phyloP scores from a whole-genome alignment of 2,113 vertebrate genomes.

The Paratilapia polleni region DNA sequence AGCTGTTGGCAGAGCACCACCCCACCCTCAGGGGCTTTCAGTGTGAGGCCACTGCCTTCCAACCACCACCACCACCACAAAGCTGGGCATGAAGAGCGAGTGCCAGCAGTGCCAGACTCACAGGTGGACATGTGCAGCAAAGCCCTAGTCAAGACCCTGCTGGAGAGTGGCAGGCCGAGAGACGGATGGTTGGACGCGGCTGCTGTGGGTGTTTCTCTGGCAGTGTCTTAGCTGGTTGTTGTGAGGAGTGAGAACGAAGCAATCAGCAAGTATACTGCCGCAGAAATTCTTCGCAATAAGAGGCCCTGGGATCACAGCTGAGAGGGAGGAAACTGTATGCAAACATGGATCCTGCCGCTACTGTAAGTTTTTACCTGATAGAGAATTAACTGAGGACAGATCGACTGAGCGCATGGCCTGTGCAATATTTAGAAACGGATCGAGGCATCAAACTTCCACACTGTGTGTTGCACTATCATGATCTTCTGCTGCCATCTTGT shows the following conservation, averaged over 20 bases:
- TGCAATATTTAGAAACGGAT: constrained; percentile 25
- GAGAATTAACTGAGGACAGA: constrained; percentile 13
- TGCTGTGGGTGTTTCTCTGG: constrained; percentile 99
- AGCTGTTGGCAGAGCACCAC: constrained; percentile 9
- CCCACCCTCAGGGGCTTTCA: neutral
- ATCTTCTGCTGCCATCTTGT: constrained; percentile 74
- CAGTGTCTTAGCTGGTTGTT: constrained; percentile 99
- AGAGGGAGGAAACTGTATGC: neutral
- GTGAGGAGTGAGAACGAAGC: constrained; percentile 94
- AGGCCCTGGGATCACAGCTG: constrained; percentile 47
- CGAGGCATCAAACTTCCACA: constrained; percentile 23
- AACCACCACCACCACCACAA: neutral
- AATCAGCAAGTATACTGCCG: constrained; percentile 99
- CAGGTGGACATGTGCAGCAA: constrained; percentile 30
- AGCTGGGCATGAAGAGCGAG: constrained; percentile 1
- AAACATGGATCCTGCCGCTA: neutral
- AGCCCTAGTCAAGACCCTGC: neutral
- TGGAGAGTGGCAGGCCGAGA: neutral
- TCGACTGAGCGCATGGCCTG: neutral
- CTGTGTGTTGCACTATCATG: neutral
- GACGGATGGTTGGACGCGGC: constrained; percentile 60
- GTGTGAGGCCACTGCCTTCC: neutral
- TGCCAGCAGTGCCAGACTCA: constrained; percentile 8
- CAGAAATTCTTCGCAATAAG: constrained; percentile 95
- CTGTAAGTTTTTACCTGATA: constrained; percentile 34